A percentile compares a stretch with the other conserved stretches of the same genome.
phyloP scores from a whole-genome alignment of 35 echinoderm and acorn worm genomes.

The Apostichopus parvimensis region DNA sequence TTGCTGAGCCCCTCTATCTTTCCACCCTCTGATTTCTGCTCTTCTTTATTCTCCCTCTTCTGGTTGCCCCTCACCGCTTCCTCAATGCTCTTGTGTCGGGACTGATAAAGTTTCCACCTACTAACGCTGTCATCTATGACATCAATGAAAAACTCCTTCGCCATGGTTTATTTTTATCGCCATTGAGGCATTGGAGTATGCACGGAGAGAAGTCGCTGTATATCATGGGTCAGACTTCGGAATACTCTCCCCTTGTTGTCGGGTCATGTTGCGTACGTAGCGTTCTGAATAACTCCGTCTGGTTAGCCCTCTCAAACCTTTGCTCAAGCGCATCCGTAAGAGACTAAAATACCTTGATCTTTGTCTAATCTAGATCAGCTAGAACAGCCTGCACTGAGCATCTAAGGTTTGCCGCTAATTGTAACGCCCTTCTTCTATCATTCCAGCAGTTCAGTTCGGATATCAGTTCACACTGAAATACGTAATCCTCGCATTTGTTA shows the following conservation, averaged over 20 bases:
- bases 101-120: conserved; percentile 23
- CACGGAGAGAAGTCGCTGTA: background rate
- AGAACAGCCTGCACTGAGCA: conserved; percentile 45
- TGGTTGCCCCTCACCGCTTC: background rate
- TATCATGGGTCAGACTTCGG: background rate
- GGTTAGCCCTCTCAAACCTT: conserved; percentile 21
- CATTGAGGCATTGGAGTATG: background rate
- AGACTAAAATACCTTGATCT: background rate
- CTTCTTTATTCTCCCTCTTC: background rate
- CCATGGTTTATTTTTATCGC: background rate
- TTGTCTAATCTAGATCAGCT: conserved; percentile 20
- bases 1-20: background rate
- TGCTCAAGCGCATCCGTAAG: background rate
- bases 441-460: conserved; percentile 61
- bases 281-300: conserved; percentile 28
- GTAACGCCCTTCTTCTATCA: conserved; percentile 8
- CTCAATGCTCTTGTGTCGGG: background rate
- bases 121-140: conserved; percentile 35
- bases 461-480: conserved; percentile 55
- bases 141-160: conserved; percentile 28
- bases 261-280: background rate
- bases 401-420: background rate
- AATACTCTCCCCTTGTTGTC: background rate
- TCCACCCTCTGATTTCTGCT: background rate
- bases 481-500: conserved; percentile 10